A percentile compares a stretch with the other conserved stretches of the same genome.
Evolutionary conservation across 23 tunicate genomes (phyloP).

Genomic region (Trididemnum nubilum): DNA sequence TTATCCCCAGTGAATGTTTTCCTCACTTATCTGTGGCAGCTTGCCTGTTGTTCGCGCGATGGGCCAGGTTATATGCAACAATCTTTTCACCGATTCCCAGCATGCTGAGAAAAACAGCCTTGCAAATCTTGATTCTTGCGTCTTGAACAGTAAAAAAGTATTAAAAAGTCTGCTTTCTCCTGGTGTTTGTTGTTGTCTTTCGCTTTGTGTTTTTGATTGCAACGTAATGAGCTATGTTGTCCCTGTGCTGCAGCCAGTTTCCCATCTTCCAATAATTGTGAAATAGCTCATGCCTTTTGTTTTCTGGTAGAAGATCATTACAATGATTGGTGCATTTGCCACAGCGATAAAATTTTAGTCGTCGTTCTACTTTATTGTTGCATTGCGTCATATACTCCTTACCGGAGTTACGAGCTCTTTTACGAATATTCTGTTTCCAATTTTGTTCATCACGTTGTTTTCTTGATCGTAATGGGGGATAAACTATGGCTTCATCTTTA

Average conservation of each 20-base stretch:
- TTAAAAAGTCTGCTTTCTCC: background rate
- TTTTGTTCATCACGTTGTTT: background rate
- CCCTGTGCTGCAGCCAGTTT: background rate
- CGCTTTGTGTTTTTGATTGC: background rate
- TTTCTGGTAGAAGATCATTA: background rate
- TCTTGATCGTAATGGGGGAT: too few relatives aligned
- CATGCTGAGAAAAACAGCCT: conserved; percentile 2
- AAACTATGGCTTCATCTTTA: too few relatives aligned
- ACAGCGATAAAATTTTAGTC: conserved; percentile 4
- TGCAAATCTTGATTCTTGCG: background rate
- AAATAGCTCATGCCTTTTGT: background rate
- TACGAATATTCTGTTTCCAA: background rate
- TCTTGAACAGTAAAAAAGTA: background rate
- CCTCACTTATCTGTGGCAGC: background rate
- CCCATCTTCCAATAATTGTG: background rate
- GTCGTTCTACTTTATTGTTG: background rate
- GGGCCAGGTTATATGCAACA: background rate
- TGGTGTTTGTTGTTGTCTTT: background rate
- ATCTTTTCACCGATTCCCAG: conserved; percentile 5
- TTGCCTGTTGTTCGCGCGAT: background rate
- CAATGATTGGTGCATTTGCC: conserved; percentile 14
- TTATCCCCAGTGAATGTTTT: background rate
- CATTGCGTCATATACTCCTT: background rate
- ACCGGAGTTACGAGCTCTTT: background rate
- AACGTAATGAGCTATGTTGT: background rate